Evolutionary conservation across 2,888 invertebrate genomes (phyloP), one percentile per base, ranked within the genome.

Genomic region (Cryptocephalus primarius): DNA sequence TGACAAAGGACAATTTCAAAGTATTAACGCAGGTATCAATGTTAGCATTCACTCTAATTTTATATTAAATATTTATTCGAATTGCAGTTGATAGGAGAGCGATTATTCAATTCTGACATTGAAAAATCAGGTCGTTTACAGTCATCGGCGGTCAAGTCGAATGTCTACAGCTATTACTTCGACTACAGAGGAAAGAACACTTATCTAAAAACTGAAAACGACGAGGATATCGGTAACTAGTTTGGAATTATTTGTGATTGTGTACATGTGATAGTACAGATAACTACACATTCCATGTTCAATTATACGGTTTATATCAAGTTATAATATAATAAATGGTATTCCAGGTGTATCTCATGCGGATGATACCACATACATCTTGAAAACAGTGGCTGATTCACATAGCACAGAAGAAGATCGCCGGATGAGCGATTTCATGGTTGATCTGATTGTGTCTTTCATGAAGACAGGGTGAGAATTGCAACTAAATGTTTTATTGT

Each of bases 131-230:
- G 80, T 0, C 74, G 75, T 53, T 57, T 80, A 41, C 82, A 83
- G 58, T 76, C 80, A 0, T 59, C 67, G 11, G 69, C 68, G 36
- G 75, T 75, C 1, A 69, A 72, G 10, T 76, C 77, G 50, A 79
- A 83, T 0, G 76, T 81, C 3, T 82, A 79, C 67, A 71, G 78
- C 48, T 85, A 83, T 61, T 72, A 77, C n/a, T 86, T 79, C 62
- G 68, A 75, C 4, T 80, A 77, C 66, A 73, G 78, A 43, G 78
- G 78, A 0, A 66, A 68, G n/a, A 60, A 65, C 47, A 84, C 78
- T 2, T 70, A 77, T 43, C n/a, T 42, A 8, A 34, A 11, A 12
- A 42, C n/a, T 10, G 10, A 31, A 22, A 40, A 41, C 11, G 42
- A 41, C 1, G 45, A 44, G 13, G 44, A 48, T 40, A 39, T 33